Base-by-base conservation (phyloP, 2,888 invertebrate species). In the Dynastes hyllus region DNA sequence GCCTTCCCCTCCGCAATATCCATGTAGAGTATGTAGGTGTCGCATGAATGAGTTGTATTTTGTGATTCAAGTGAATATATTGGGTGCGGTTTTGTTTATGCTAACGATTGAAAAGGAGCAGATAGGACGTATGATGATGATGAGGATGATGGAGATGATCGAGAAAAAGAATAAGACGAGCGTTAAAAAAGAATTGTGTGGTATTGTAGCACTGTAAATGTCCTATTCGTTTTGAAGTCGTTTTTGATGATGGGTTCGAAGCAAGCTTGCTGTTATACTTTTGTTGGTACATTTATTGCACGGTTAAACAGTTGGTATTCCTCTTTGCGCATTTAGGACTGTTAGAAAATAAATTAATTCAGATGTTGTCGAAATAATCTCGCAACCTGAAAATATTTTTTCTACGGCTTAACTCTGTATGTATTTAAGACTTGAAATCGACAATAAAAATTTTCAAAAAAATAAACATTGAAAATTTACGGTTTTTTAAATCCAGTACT, bases 11-110 rank as follows among this genome's bases (percentile, higher is more conserved):
- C 29, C 29, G 32, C 63, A 63, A 55, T 45, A 55, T 22, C 16
- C 13, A 11, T 51, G 73, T 69, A 5, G 32, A 37, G 32, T 37
- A 78, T 77, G 80, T 81, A 82, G 81, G 80, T 81, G 83, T 63
- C 79, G 85, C 84, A 79, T 84, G 84, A 84, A 85, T 85, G 85
- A 83, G 83, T 83, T 83, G 83, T 83, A 83, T 83, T 82, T 83
- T 83, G 82, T 85, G 85, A 85, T 85, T 86, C 85, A 85, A 84
- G 69, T 51, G 50, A 69, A 69, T 69, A 63, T 82, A 83, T 75
- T 82, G 82, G 83, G 83, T 80, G 83, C 77, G 82, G 81, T 80
- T 71, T 78, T 78, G 80, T 80, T 81, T 81, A 81, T 82, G 82
- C 81, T 81, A 82, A 81, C 78, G 70, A 75, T 70, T 70, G 71